phyloP scores from a whole-genome alignment of 2,113 vertebrate species.

The Pygoscelis adeliae region DNA sequence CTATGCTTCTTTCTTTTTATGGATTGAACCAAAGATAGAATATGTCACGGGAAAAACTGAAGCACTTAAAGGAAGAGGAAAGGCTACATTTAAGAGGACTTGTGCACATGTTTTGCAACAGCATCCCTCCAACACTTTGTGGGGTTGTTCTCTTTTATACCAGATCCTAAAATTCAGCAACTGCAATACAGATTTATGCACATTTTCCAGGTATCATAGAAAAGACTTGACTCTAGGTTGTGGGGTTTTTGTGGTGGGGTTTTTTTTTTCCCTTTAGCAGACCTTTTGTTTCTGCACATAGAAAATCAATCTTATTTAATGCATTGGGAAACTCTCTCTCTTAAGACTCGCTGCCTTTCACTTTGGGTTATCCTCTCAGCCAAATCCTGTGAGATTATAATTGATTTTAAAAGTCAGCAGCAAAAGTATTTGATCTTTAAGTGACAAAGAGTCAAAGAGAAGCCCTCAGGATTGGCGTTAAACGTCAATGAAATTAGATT shows the following conservation, averaged over 20 bases:
- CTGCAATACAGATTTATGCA: neutral
- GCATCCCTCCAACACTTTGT: neutral
- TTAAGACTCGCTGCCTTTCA: neutral
- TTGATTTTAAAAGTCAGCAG: slow-evolving; percentile 59
- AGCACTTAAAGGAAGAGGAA: neutral
- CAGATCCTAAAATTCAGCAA: neutral
- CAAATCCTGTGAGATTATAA: slow-evolving; percentile 46
- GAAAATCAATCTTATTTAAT: slow-evolving; percentile 16
- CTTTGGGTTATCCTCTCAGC: slow-evolving; percentile 38
- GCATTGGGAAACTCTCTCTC: neutral
- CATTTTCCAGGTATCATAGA: neutral
- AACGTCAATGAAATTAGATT: slow-evolving; percentile 41
- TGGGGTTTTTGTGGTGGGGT: neutral
- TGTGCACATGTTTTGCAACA: neutral
- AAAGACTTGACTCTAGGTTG: neutral
- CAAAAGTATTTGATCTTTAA: slow-evolving; percentile 34
- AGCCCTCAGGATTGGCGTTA: slow-evolving; percentile 34
- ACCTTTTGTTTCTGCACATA: neutral
- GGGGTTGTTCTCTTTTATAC: neutral
- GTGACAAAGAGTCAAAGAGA: slow-evolving; percentile 37
- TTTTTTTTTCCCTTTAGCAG: neutral
- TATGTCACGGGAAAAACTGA: neutral
- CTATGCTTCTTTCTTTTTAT: neutral
- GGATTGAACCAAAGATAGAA: neutral
- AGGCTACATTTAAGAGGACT: neutral